phyloP scores from a whole-genome alignment of 2,797 vertebrate species.

The Lagorchestes hirsutus region DNA sequence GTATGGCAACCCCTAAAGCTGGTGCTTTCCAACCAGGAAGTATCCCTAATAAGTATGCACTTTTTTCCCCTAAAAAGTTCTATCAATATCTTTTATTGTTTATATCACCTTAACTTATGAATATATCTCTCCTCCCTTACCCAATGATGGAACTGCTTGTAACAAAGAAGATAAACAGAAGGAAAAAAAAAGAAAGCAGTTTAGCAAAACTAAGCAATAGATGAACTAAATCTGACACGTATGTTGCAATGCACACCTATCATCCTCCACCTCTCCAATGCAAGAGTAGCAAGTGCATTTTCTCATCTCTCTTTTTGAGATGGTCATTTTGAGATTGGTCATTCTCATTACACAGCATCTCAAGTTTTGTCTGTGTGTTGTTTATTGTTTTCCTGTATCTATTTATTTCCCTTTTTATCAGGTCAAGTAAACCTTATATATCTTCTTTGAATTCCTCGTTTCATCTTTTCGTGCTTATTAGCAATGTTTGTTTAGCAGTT shows the following conservation, averaged over 20 bases:
- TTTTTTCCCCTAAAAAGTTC: background rate
- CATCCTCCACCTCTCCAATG: no score
- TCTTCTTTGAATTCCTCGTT: background rate
- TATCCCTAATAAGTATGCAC: background rate
- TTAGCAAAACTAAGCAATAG: background rate
- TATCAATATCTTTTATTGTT: background rate
- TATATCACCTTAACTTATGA: background rate
- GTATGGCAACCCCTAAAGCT: background rate
- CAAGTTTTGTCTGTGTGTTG: background rate
- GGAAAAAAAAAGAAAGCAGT: background rate
- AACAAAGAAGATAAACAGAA: background rate
- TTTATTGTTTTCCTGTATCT: background rate
- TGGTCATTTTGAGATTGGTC: no score
- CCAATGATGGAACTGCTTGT: background rate
- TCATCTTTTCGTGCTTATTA: background rate
- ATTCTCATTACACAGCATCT: background rate
- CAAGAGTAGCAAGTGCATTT: background rate
- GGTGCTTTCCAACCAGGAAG: background rate
- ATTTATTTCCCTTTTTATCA: no score
- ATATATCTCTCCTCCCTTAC: background rate
- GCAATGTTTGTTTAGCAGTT: constrained; percentile 14
- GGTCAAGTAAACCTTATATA: background rate
- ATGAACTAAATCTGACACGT: background rate
- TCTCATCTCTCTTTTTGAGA: background rate
- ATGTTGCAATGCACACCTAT: background rate